phyloP scores from a whole-genome alignment of 2,888 invertebrate genomes.

The Podabrus alpinus region DNA sequence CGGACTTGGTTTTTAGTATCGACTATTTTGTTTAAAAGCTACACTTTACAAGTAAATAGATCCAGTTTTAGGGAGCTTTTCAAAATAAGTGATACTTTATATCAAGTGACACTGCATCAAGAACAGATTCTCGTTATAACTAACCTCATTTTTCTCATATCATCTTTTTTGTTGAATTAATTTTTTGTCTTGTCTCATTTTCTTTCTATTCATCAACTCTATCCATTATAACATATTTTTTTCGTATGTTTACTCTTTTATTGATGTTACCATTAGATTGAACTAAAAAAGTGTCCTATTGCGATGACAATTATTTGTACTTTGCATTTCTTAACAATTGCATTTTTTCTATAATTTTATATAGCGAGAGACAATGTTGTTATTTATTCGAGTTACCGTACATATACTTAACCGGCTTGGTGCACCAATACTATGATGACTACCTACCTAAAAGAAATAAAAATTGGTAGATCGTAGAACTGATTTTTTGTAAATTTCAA shows the following conservation, averaged over 20 bases:
- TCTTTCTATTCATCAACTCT: not conserved
- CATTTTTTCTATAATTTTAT: too few species aligned
- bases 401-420: too few species aligned
- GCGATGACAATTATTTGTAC: not conserved
- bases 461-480: too few species aligned
- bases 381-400: too few species aligned
- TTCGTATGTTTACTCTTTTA: not conserved
- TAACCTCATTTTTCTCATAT: not conserved
- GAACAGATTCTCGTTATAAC: constrained; percentile 7
- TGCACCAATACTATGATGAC: too few species aligned
- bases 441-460: too few species aligned
- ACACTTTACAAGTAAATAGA: constrained; percentile 22
- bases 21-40: constrained; percentile 30
- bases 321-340: too few species aligned
- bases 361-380: too few species aligned
- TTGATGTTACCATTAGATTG: not conserved
- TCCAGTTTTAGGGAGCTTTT: constrained; percentile 17
- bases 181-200: not conserved
- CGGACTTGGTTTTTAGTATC: constrained; percentile 24
- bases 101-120: constrained; percentile 17
- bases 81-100: constrained; percentile 25
- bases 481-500: too few species aligned
- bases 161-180: not conserved
- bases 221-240: not conserved
- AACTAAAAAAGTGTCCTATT: not conserved